Conservation (phyloP, 2,888 invertebrate genomes). For the Dorcus hopei region DNA sequence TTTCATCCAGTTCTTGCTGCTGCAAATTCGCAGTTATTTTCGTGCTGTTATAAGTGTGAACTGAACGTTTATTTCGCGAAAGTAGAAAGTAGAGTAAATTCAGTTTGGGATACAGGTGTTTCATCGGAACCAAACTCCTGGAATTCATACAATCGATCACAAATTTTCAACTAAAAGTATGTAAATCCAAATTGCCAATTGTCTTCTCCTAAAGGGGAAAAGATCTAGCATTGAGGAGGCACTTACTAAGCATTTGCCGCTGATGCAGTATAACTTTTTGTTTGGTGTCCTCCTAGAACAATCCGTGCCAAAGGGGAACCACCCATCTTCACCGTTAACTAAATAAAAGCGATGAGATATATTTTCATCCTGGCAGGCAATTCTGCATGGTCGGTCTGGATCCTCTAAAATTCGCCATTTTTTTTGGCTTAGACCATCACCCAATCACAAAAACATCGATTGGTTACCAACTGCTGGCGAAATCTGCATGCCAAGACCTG, state of each 20-base stretch:
- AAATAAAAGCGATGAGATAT: no score
- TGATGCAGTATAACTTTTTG: constrained; percentile 71
- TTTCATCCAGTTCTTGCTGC: constrained; percentile 54
- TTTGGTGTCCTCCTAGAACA: constrained; percentile 51
- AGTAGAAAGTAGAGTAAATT: constrained; percentile 65
- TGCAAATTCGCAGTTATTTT: constrained; percentile 54
- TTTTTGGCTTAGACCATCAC: no score
- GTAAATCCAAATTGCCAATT: background rate
- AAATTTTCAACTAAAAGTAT: no score
- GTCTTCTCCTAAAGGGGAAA: background rate
- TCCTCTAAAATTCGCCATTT: no score
- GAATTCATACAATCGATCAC: background rate
- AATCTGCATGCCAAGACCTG: no score
- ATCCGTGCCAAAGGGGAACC: no score
- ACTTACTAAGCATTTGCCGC: constrained; percentile 74
- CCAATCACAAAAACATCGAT: no score
- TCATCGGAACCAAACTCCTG: constrained; percentile 74
- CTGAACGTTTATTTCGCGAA: constrained; percentile 49
- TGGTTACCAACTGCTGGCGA: no score
- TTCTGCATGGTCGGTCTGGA: no score
- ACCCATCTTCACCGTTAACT: no score
- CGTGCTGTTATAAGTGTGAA: constrained; percentile 42
- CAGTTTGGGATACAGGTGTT: constrained; percentile 67
- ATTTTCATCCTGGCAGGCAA: no score
- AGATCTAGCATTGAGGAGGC: background rate